These are phyloP conservation scores for Germaria angustata DNA, from an alignment of 2,888 invertebrate genomes.

Conservation along the genomic window DNA sequence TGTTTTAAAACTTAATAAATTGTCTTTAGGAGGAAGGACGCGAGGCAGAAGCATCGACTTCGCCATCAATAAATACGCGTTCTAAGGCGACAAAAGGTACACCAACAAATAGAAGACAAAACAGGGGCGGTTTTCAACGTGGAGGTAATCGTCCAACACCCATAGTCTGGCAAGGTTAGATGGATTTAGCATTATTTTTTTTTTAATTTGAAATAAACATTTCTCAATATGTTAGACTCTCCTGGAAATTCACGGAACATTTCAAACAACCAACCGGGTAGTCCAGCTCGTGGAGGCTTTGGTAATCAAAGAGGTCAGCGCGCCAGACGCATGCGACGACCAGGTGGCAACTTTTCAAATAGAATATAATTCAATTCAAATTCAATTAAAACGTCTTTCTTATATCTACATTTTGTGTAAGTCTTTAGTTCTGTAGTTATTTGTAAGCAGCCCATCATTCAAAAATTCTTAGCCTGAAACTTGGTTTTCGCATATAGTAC, in stretches of 20 bases:
- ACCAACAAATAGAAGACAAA: slow-evolving; percentile 76
- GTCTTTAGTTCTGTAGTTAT: slow-evolving; percentile 41
- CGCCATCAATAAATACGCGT: slow-evolving; percentile 83
- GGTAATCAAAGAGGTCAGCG: slow-evolving; percentile 75
- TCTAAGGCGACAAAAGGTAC: slow-evolving; percentile 76
- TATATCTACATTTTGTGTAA: not conserved
- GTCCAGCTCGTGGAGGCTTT: slow-evolving; percentile 73
- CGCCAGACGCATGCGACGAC: slow-evolving; percentile 78
- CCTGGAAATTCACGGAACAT: slow-evolving; percentile 71
- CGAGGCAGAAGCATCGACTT: slow-evolving; percentile 88
- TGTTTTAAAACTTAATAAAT: not conserved
- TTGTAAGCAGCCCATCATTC: slow-evolving; percentile 9
- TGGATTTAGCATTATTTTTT: not conserved
- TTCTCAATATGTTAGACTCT: slow-evolving; percentile 61
- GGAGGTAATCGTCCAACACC: slow-evolving; percentile 82
- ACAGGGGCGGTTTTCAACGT: slow-evolving; percentile 76
- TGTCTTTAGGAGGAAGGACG: slow-evolving; percentile 85
- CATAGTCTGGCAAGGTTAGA: slow-evolving; percentile 82
- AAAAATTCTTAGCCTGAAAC: not conserved
- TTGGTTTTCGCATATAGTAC: not conserved
- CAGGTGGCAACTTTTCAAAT: slow-evolving; percentile 67
- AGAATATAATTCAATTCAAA: slow-evolving; percentile 55
- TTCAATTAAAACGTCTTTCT: not conserved
- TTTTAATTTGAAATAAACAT: not conserved
- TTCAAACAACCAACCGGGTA: slow-evolving; percentile 71